Base-by-base conservation (phyloP, 2,113 vertebrate genomes). In the Psammodynastes pulverulentus region DNA sequence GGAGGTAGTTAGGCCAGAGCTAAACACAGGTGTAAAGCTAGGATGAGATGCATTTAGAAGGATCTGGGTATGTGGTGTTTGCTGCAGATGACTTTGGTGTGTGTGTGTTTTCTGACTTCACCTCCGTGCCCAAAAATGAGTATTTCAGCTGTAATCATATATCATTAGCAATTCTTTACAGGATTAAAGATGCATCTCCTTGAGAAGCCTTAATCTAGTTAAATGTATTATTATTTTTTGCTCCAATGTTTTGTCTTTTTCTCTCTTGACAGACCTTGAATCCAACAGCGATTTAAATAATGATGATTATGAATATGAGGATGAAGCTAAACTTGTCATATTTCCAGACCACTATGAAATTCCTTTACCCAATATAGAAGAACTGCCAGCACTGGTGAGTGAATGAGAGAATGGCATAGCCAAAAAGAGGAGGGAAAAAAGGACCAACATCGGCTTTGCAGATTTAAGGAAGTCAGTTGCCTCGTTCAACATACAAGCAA, bases 311-410 rank as follows among this genome's bases (percentile, higher is more conserved):
- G 99, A 99, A 94, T 99, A 98, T 87, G 99, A 99, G 97, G 99
- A 99, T 49, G 99, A 99, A 98, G 99, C 98, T 97, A 99, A 99
- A 97, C 98, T 99, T 24, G 97, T 99, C 96, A 98, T 99, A 98
- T 99, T 99, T 97, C 99, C 99, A 97, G 99, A 99, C 98, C 99
- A 99, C 98, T 99, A 98, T 97, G 99, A 99, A 98, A 99, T 99
- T 96, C 97, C 98, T 72, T 98, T 99, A 95, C 99, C 99, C 94
- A 99, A 99, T 96, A 99, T 99, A 97, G 99, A 99, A 97, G 99
- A 99, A 96, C 97, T 99, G 86, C 99, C 99, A 39, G 99, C 99
- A 72, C 97, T 99, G 99, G 99, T 99, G 96, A 99, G 99, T 99
- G 17, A 84, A 88, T 43, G 15, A 84, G 97, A 97, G 94, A 96